phyloP scores from a whole-genome alignment of 2,888 invertebrate genomes.

The Bruchidius siliquastri region DNA sequence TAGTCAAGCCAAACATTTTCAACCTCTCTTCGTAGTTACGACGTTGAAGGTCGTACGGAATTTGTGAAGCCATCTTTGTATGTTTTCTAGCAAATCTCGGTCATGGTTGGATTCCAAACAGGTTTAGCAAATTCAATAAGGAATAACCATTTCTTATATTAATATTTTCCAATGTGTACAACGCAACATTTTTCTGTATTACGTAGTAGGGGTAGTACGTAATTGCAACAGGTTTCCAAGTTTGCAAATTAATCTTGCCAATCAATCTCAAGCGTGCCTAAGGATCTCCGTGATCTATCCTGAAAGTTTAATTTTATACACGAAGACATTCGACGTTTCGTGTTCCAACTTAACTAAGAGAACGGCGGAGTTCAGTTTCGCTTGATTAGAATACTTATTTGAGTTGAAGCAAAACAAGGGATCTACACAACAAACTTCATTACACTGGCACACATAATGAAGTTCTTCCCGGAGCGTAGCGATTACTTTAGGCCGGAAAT shows the following conservation, averaged over 20 bases:
- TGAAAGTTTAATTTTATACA: background rate
- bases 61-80: too few species aligned
- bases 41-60: too few species aligned
- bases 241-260: background rate
- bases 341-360: background rate
- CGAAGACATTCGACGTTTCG: background rate
- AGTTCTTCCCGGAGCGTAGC: background rate
- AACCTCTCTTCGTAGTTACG: too few species aligned
- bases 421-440: background rate
- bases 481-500: background rate
- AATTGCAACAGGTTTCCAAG: background rate
- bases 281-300: background rate
- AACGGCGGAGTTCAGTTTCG: background rate
- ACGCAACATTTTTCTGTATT: too few species aligned
- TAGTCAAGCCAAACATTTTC: too few species aligned
- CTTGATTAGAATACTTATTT: background rate
- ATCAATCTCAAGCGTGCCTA: background rate
- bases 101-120: too few species aligned
- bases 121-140: too few species aligned
- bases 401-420: background rate
- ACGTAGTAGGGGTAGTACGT: too few species aligned
- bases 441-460: background rate
- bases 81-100: too few species aligned
- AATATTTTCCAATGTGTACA: too few species aligned
- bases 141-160: too few species aligned